Base-by-base conservation (phyloP, 2,797 vertebrate genomes). In the Scarus forsteni region DNA sequence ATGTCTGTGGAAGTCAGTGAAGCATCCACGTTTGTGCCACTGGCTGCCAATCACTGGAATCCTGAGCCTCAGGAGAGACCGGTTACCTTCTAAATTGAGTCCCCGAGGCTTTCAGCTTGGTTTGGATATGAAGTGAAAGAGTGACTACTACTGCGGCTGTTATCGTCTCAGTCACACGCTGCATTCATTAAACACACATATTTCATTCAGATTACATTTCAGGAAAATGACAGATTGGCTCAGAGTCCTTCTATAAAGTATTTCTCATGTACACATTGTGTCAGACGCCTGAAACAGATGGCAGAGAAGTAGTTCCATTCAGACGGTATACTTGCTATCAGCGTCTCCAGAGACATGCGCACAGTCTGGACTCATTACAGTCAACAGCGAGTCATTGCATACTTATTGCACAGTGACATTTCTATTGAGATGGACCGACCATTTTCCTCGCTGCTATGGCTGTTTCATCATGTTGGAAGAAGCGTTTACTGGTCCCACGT, bases 381-480 rank as follows among this genome's bases (percentile, higher is more conserved):
- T 73, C 86, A 85, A 85, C 91, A 83, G 91, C 80, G 46, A 88
- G 83, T 89, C 88, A 91, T 88, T 83, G 87, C 87, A 85, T 90
- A 91, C 88, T 93, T 92, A 92, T 91, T 87, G 88, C 85, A 16
- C 51, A 35, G 79, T 87, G 89, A 89, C 88, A 85, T 88, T 91
- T 92, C 83, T 88, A 92, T 90, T 87, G 89, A 92, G 92, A 92
- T 76, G 40, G 74, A 85, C 80, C 79, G 85, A 76, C 91, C 89
- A 81, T 86, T 89, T 89, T 77, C 78, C 78, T 81, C 80, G 60
- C 75, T 8, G 62, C 84, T 64, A 68, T 84, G 70, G 75, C 84
- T 87, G 75, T 85, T 90, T 88, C 86, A 85, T 91, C 88, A 83
- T 55, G 61, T 87, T 83, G 82, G 88, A 89, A 87, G 89, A 88